These are phyloP conservation scores for Caprella mutica DNA, from an alignment of 2,888 invertebrate species.

Conservation along the genomic window DNA sequence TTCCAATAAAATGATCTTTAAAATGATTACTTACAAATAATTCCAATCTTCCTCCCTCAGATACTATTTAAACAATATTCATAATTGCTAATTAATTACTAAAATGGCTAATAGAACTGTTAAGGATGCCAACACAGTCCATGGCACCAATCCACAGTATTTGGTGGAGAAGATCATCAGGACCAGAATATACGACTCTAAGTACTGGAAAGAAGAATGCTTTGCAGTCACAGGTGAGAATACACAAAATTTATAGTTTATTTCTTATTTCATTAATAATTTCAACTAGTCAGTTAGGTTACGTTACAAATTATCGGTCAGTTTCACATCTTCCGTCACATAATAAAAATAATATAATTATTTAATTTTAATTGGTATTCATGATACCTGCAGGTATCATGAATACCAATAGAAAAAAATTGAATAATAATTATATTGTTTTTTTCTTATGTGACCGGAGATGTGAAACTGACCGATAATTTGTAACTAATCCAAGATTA, in stretches of 20 bases:
- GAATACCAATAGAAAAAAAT: too few relatives aligned
- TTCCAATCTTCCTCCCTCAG: too few relatives aligned
- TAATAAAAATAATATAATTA: neutral
- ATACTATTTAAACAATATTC: neutral
- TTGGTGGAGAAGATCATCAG: constrained; percentile 96
- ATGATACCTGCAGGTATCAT: too few relatives aligned
- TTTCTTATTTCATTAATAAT: neutral
- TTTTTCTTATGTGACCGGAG: too few relatives aligned
- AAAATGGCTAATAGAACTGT: constrained; percentile 95
- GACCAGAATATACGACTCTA: constrained; percentile 93
- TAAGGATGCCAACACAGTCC: constrained; percentile 93
- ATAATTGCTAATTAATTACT: neutral
- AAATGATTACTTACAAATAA: too few relatives aligned
- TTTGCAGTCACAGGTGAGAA: constrained; percentile 70
- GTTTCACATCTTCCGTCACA: too few relatives aligned
- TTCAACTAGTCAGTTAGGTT: neutral
- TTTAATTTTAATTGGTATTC: neutral
- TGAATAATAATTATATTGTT: too few relatives aligned
- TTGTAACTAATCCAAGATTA: too few relatives aligned
- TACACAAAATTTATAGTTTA: neutral
- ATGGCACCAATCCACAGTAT: constrained; percentile 99
- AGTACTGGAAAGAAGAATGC: constrained; percentile 99
- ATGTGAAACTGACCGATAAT: too few relatives aligned
- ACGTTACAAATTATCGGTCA: too few relatives aligned
- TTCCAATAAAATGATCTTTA: too few relatives aligned